A percentile compares a stretch with the other conserved stretches of the same genome.
These are phyloP conservation scores for Corbicula japonica DNA, from an alignment of 2,888 invertebrate genomes.

Conservation along the genomic window DNA sequence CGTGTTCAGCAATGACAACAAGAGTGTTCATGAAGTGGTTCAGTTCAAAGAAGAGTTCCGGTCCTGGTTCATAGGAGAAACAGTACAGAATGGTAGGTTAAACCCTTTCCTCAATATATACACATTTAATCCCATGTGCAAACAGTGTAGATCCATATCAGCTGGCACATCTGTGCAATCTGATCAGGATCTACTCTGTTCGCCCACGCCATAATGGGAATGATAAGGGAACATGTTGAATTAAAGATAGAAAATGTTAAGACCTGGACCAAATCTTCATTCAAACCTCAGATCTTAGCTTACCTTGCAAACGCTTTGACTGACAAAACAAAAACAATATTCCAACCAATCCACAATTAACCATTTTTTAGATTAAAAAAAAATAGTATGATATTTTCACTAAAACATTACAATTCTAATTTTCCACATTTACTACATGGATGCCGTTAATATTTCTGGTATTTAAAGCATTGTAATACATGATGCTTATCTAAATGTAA, in stretches of 20 bases:
- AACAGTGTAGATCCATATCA: no score
- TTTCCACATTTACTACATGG: no score
- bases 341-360: no score
- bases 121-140: not conserved
- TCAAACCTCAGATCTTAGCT: no score
- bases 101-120: not conserved
- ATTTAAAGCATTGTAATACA: no score
- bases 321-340: no score
- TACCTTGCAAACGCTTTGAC: no score
- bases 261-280: not conserved
- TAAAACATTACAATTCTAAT: no score
- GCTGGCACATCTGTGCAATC: not conserved
- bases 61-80: slow-evolving; percentile 81
- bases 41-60: slow-evolving; percentile 78
- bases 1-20: slow-evolving; percentile 72
- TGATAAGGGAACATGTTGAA: not conserved
- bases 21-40: slow-evolving; percentile 75
- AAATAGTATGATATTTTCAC: no score
- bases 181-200: not conserved
- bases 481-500: no score
- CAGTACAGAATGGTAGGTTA: slow-evolving; percentile 77
- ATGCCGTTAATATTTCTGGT: no score
- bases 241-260: not conserved
- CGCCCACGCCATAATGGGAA: not conserved
- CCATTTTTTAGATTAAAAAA: no score